phyloP scores from a whole-genome alignment of 2,797 vertebrate genomes.

The Sebastes alutus region DNA sequence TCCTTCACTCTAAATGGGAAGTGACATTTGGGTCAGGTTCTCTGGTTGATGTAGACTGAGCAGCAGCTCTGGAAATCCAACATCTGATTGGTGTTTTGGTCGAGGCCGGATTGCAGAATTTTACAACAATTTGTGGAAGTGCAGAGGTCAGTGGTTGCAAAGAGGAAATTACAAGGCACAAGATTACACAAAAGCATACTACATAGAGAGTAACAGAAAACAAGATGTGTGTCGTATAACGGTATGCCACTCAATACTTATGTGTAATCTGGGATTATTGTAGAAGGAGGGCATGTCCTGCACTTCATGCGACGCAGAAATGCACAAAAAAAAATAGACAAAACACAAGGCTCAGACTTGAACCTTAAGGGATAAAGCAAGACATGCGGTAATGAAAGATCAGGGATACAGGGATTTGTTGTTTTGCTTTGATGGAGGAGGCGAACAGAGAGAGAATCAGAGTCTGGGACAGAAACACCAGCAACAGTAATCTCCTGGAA shows the following conservation, averaged over 20 bases:
- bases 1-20: slow-evolving; percentile 39
- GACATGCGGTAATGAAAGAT: slow-evolving; percentile 65
- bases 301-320: slow-evolving; percentile 25
- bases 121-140: slow-evolving; percentile 49
- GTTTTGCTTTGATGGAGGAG: slow-evolving; percentile 55
- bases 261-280: slow-evolving; percentile 79
- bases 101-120: slow-evolving; percentile 51
- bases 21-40: slow-evolving; percentile 56
- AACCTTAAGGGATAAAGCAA: slow-evolving; percentile 67
- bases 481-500: slow-evolving; percentile 41
- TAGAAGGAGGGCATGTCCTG: slow-evolving; percentile 31
- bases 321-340: slow-evolving; percentile 34
- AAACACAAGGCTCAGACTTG: slow-evolving; percentile 51
- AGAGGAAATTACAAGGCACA: slow-evolving; percentile 42
- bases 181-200: slow-evolving; percentile 58
- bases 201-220: slow-evolving; percentile 42
- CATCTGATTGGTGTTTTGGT: slow-evolving; percentile 61
- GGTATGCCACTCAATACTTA: slow-evolving; percentile 11
- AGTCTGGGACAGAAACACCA: slow-evolving; percentile 29
- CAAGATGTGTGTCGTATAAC: slow-evolving; percentile 8
- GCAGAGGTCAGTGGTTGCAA: slow-evolving; percentile 53
- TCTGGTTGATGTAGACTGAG: slow-evolving; percentile 38
- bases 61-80: slow-evolving; percentile 50
- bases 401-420: slow-evolving; percentile 64
- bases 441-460: slow-evolving; percentile 13